A percentile compares a stretch with the other conserved stretches of the same genome.
These are phyloP conservation scores for Nysson spinosus DNA, from an alignment of 2,888 invertebrate genomes.

Conservation along the genomic window DNA sequence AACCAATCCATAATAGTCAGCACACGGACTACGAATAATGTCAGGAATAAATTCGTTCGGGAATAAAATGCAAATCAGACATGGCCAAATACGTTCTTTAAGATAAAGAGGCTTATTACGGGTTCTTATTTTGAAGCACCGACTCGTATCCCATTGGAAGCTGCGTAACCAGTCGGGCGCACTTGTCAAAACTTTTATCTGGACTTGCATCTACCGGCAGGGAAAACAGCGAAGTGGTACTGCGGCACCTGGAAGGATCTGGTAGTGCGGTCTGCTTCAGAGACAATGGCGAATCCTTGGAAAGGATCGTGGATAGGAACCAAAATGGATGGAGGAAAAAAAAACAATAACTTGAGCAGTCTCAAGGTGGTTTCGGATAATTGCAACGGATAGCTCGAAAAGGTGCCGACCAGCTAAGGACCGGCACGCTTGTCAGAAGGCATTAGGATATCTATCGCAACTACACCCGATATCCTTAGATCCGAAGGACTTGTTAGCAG, in stretches of 20 bases:
- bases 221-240: constrained; percentile 55
- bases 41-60: too few relatives aligned
- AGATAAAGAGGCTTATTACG: too few relatives aligned
- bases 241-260: constrained; percentile 27
- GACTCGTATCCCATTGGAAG: not conserved
- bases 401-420: constrained; percentile 62
- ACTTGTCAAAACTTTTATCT: constrained; percentile 73
- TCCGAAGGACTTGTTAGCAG: constrained; percentile 60
- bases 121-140: too few relatives aligned
- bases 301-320: constrained; percentile 26
- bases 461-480: constrained; percentile 25
- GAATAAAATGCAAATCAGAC: too few relatives aligned
- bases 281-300: constrained; percentile 52
- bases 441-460: constrained; percentile 67
- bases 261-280: constrained; percentile 1
- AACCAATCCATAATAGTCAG: too few relatives aligned
- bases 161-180: constrained; percentile 18
- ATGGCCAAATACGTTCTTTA: too few relatives aligned
- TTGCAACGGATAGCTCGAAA: constrained; percentile 70
- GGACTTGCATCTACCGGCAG: constrained; percentile 52
- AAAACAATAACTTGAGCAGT: constrained; percentile 47
- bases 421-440: constrained; percentile 66
- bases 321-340: constrained; percentile 9
- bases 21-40: too few relatives aligned
- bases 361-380: constrained; percentile 68